Conservation (phyloP, 2,888 invertebrate genomes). For the Stenoptilia bipunctidactyla region DNA sequence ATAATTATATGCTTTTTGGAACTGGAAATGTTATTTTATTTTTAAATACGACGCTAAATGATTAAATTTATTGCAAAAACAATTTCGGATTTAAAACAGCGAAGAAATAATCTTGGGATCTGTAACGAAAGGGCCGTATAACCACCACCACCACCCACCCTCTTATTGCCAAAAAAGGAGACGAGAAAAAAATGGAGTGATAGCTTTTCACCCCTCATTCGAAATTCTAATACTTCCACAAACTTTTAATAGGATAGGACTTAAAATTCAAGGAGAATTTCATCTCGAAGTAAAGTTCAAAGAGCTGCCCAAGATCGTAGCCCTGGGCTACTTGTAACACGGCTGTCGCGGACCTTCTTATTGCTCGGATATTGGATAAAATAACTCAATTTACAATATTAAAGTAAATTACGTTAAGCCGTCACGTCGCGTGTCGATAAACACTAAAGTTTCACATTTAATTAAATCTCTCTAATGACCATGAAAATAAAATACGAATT, state of each 20-base stretch:
- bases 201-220: conserved; percentile 66
- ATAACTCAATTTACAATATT: conserved; percentile 3
- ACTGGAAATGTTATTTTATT: neutral
- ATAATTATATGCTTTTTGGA: neutral
- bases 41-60: neutral
- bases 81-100: conserved; percentile 47
- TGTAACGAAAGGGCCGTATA: conserved; percentile 26
- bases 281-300: conserved; percentile 44
- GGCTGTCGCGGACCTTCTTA: conserved; percentile 18
- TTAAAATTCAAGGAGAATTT: conserved; percentile 62
- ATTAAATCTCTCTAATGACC: too few relatives aligned
- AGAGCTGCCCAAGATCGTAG: conserved; percentile 29
- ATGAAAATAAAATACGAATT: too few relatives aligned
- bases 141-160: conserved; percentile 24
- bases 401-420: conserved; percentile 2
- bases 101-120: conserved; percentile 41
- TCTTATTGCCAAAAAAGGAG: conserved; percentile 31
- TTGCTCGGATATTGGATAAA: conserved; percentile 18
- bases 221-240: conserved; percentile 65
- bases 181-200: conserved; percentile 49
- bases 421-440: too few relatives aligned
- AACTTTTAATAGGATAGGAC: conserved; percentile 69
- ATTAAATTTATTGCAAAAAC: conserved; percentile 34
- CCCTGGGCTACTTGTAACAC: conserved; percentile 25
- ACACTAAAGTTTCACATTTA: too few relatives aligned